Conservation (phyloP, 2,113 vertebrate genomes). For the Gasterosteus aculeatus region DNA sequence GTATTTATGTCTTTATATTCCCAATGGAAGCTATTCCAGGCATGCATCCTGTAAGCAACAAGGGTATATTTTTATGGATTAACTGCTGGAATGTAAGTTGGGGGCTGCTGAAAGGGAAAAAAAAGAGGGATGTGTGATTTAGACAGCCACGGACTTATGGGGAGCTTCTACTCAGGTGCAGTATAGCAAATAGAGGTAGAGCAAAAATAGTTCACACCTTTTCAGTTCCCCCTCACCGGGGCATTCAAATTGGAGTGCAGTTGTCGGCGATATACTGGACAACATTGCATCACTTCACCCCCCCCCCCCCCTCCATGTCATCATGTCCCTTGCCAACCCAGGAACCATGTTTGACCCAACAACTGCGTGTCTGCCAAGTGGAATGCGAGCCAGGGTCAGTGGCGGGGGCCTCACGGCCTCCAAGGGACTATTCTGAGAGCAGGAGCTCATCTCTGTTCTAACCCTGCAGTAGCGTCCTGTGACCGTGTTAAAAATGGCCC, state of each 20-base stretch:
- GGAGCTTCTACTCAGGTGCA: conserved; percentile 15
- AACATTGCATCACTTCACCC: conserved; percentile 60
- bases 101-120: conserved; percentile 32
- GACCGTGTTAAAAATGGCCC: conserved; percentile 78
- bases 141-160: conserved; percentile 12
- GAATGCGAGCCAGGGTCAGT: conserved; percentile 77
- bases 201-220: conserved; percentile 31
- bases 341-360: conserved; percentile 77
- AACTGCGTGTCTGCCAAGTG: conserved; percentile 80
- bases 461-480: conserved; percentile 81
- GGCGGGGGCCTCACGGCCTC: conserved; percentile 72
- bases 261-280: conserved; percentile 69
- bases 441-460: conserved; percentile 79
- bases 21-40: conserved; percentile 82
- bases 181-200: background rate
- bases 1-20: conserved; percentile 81
- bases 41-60: conserved; percentile 78
- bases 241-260: conserved; percentile 54
- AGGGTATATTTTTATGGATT: conserved; percentile 70
- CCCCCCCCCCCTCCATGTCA: conserved; percentile 33
- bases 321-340: conserved; percentile 64
- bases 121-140: conserved; percentile 36
- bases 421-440: conserved; percentile 79
- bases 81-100: conserved; percentile 9
- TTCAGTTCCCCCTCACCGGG: conserved; percentile 60